Conservation (phyloP, 2,888 invertebrate genomes). For the Limnephilus marmoratus region DNA sequence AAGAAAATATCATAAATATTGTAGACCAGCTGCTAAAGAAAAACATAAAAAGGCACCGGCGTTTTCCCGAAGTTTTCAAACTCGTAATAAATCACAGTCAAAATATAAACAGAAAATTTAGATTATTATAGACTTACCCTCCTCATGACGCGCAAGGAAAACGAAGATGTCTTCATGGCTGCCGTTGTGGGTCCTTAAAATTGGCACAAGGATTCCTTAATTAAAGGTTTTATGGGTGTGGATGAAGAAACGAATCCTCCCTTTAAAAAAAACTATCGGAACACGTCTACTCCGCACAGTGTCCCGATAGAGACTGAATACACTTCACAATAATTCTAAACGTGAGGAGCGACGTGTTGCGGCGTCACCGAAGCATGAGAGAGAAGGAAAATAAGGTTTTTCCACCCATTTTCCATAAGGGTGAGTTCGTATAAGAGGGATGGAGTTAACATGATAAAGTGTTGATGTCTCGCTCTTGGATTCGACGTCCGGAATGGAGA, state of each 20-base stretch:
- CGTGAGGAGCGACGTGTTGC: constrained; percentile 20
- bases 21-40: not conserved
- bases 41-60: not conserved
- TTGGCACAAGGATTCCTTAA: constrained; percentile 11
- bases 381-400: not conserved
- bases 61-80: constrained; percentile 37
- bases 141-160: constrained; percentile 65
- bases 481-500: constrained; percentile 9
- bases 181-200: constrained; percentile 1
- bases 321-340: constrained; percentile 2
- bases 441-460: not conserved
- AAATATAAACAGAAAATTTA: constrained; percentile 7
- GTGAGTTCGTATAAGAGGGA: constrained; percentile 16
- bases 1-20: not conserved
- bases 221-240: constrained; percentile 45
- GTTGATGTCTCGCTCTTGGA: constrained; percentile 5
- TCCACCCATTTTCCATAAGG: not conserved
- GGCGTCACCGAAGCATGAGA: not conserved
- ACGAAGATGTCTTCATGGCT: constrained; percentile 66
- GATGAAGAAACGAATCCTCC: constrained; percentile 1
- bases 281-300: constrained; percentile 46
- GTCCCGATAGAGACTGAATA: constrained; percentile 55
- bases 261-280: not conserved
- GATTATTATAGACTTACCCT: constrained; percentile 61
- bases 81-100: constrained; percentile 27